These are phyloP conservation scores for Eulithis testata DNA, from an alignment of 2,888 invertebrate species.

Conservation along the genomic window DNA sequence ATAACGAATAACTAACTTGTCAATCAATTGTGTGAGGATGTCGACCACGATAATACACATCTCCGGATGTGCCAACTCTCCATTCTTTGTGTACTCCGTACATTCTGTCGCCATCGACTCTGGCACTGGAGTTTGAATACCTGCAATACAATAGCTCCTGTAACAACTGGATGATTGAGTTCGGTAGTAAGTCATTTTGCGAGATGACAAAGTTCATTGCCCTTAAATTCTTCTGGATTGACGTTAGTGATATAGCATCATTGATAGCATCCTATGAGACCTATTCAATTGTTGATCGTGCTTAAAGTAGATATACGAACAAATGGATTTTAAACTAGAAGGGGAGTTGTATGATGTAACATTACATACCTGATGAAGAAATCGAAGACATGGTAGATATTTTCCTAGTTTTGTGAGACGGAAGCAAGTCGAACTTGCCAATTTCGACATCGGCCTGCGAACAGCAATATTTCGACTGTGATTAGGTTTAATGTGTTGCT, in stretches of 20 bases:
- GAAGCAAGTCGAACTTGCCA: slow-evolving; percentile 61
- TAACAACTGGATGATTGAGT: too few species aligned
- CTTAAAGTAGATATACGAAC: too few species aligned
- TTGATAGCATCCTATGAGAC: too few species aligned
- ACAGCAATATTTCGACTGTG: slow-evolving; percentile 11
- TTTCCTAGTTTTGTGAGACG: slow-evolving; percentile 55
- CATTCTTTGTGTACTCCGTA: slow-evolving; percentile 58
- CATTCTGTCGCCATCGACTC: slow-evolving; percentile 52
- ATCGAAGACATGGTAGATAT: slow-evolving; percentile 55
- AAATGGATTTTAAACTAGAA: too few species aligned
- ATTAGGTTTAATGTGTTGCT: slow-evolving; percentile 22
- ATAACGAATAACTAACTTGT: slow-evolving; percentile 68
- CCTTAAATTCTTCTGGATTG: too few species aligned
- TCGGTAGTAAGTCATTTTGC: too few species aligned
- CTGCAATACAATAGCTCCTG: slow-evolving; percentile 28
- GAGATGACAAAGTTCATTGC: too few species aligned
- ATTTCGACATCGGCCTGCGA: slow-evolving; percentile 86
- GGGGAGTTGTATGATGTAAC: neutral
- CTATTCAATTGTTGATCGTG: too few species aligned
- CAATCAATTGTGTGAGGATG: slow-evolving; percentile 82
- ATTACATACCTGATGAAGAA: slow-evolving; percentile 56
- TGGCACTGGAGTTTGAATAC: slow-evolving; percentile 56
- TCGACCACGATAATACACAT: slow-evolving; percentile 85
- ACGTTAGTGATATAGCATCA: too few species aligned
- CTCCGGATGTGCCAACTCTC: slow-evolving; percentile 84